Conservation (phyloP, 1,140 invertebrate genomes). For the Dreissena rostriformis region DNA sequence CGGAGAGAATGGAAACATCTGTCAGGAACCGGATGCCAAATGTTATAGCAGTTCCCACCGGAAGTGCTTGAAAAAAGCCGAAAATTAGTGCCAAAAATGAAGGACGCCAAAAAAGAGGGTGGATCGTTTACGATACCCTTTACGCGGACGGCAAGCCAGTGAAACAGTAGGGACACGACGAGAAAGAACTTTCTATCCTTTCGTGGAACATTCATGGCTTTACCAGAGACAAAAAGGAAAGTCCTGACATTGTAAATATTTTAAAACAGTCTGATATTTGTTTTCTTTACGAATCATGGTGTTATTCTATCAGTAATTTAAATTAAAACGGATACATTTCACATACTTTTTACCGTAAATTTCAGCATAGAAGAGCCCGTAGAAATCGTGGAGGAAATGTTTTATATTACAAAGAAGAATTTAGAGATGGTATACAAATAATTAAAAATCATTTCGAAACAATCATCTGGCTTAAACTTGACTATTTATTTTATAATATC, state of each 20-base stretch:
- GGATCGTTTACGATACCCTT: neutral
- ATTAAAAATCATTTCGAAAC: no score
- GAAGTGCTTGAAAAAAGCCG: neutral
- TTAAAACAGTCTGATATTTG: constrained; percentile 10
- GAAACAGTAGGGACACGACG: neutral
- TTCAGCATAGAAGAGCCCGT: constrained; percentile 2
- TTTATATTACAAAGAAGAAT: neutral
- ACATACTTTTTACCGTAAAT: constrained; percentile 11
- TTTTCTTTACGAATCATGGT: constrained; percentile 20
- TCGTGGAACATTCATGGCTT: constrained; percentile 36
- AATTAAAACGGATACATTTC: neutral
- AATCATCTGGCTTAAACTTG: no score
- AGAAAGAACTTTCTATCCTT: neutral
- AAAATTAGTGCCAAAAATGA: neutral
- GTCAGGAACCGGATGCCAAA: no score
- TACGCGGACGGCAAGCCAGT: constrained; percentile 2
- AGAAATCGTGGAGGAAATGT: neutral
- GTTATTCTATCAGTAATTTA: neutral
- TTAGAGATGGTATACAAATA: no score
- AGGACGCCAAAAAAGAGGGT: neutral
- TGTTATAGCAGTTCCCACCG: constrained; percentile 8
- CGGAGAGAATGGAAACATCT: no score
- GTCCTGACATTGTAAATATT: constrained; percentile 27
- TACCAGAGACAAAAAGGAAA: constrained; percentile 11
- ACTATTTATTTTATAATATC: no score